Conservation (phyloP, 2,888 invertebrate genomes). For the Eremobia ochroleuca region DNA sequence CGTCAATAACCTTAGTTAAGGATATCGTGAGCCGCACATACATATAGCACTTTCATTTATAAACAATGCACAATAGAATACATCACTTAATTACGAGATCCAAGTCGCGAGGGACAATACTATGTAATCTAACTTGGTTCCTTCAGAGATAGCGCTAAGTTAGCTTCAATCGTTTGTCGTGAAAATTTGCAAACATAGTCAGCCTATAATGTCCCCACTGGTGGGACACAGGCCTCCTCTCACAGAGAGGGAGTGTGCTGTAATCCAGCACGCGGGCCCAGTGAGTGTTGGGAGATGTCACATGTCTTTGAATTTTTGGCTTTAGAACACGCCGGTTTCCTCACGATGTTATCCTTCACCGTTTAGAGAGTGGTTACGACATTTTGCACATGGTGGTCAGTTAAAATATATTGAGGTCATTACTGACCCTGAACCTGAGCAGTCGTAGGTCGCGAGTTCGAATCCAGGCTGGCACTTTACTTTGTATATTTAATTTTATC, state of each 20-base stretch:
- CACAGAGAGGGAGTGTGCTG: background rate
- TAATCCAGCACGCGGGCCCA: background rate
- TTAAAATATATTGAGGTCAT: background rate
- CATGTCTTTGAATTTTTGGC: background rate
- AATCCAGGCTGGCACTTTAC: background rate
- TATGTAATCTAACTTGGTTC: slow-evolving; percentile 29
- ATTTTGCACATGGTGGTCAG: background rate
- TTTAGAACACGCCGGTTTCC: background rate
- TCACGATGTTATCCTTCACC: background rate
- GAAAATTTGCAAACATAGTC: background rate
- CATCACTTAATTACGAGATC: slow-evolving; percentile 10
- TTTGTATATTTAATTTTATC: background rate
- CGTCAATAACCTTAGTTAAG: slow-evolving; percentile 32
- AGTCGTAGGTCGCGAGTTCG: background rate
- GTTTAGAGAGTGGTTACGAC: background rate
- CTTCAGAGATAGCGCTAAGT: background rate
- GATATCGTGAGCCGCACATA: slow-evolving; percentile 30
- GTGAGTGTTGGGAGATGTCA: background rate
- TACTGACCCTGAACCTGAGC: background rate
- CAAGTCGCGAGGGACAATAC: slow-evolving; percentile 3
- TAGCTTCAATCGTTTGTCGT: background rate
- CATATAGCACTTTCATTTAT: slow-evolving; percentile 46
- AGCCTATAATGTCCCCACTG: background rate
- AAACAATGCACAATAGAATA: slow-evolving; percentile 47
- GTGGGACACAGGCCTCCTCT: background rate